Evolutionary conservation across 2,113 vertebrate species (phyloP), one percentile per base, ranked within the genome.

Genomic region (Cepphus grylle): DNA sequence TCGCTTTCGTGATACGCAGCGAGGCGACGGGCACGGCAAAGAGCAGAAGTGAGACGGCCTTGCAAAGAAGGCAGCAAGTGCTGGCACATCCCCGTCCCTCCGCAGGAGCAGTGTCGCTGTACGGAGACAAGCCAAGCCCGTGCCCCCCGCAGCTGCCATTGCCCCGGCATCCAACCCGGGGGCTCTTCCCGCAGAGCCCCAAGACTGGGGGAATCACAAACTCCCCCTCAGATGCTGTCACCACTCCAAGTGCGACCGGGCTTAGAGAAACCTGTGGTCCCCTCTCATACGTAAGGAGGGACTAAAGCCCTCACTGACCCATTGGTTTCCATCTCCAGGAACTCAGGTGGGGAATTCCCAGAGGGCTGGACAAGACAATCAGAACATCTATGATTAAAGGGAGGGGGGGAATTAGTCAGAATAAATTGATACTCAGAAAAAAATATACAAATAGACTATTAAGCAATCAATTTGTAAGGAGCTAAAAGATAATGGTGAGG

Each of bases 201-300:
- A 19, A 18, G 11, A 13, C 13, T 17, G 23, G 50, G 21, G 9
- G 17, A 4, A 18, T 36, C 72, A 81, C 63, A 53, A 38, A 34
- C 12, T 21, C 29, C 19, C 53, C 12, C 25, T 65, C 27, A 18
- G 27, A 9, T 10, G 56, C 58, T 34, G 65, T 8, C 81, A 81
- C 50, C 21, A 5, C 25, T 30, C 12, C 49, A 34, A 32, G 5
- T 3, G 6, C 19, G 29, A 16, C 34, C 0, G 2, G 27, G 52
- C 53, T 67, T 36, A 19, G 43, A 84, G 32, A 59, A 80, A 25
- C 18, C n/a, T 11, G 17, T 1, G 9, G 9, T 12, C 49, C 53
- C 70, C 32, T 25, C 40, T 30, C 0, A 0, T 19, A 23, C 1
- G 0, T 26, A 22, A 55, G 43, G 38, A 63, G 8, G 19, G 40